Base-by-base conservation (phyloP, 2,113 vertebrate species). In the Pollachius pollachius region DNA sequence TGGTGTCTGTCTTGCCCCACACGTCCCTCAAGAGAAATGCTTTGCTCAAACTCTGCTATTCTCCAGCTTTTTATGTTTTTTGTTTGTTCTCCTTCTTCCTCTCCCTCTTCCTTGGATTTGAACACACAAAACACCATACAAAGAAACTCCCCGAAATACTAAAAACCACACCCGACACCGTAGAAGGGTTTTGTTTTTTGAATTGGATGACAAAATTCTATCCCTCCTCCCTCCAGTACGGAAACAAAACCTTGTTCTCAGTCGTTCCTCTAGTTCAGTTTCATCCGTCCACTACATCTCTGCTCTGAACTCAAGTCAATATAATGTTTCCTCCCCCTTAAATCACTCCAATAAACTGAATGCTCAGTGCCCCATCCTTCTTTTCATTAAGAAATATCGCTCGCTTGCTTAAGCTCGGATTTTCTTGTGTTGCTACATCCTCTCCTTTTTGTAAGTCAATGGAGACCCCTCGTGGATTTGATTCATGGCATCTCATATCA, bases 21-120 rank as follows among this genome's bases (percentile, higher is more conserved):
- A 74, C 73, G 25, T 68, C 78, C 62, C 72, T 72, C 48, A 61
- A 15, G 54, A 75, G 64, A 63, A 76, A 72, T 66, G 59, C 18
- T 25, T 68, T 57, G 69, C 41, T 13, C 41, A 48, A 48, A 48
- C 41, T 48, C 41, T 48, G 41, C 41, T 11, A 12, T 48, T 9
- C 11, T 34, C 6, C 30, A 5, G 12, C 41, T 48, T 9, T 48
- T 12, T 13, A 48, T 48, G 41, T 48, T 77, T 71, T 64, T 48
- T 48, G 41, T 48, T 12, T 48, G 1, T 48, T 48, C 8, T 71
- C 77, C 75, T 69, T 78, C 62, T 17, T 79, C 58, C 61, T 60
- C 58, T 81, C 68, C 64, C 30, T 37, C 66, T 76, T 80, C 70
- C 74, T 16, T 41, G 23, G 25, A 60, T 72, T 15, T 17, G 13